A percentile compares a stretch with the other conserved stretches of the same genome.
Evolutionary conservation across 2,797 vertebrate species (phyloP).

Genomic region (Thamnophis elegans): DNA sequence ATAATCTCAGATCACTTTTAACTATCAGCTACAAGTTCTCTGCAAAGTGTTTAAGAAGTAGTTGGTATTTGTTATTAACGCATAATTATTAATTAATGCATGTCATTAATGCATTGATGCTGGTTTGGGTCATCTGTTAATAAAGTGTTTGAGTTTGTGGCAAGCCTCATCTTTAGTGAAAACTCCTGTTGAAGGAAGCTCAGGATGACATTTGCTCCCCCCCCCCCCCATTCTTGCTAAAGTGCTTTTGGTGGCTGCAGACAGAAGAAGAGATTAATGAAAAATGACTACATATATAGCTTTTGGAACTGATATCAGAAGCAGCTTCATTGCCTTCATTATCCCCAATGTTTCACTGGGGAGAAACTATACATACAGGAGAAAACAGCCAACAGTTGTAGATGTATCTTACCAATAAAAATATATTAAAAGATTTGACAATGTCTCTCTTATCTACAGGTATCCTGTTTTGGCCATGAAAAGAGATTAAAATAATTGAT

Average conservation of each 20-base stretch:
- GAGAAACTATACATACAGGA: not conserved
- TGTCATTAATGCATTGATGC: not conserved
- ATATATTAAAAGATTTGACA: not conserved
- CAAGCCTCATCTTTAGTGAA: not conserved
- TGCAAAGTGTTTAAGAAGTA: not conserved
- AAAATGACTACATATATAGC: not conserved
- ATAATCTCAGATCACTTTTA: not conserved
- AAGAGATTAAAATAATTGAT: not conserved
- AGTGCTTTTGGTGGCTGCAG: not conserved
- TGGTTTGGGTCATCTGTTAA: not conserved
- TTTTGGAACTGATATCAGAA: not conserved
- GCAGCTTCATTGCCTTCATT: not conserved
- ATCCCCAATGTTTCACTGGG: not conserved
- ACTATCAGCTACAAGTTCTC: not conserved
- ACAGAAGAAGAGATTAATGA: not conserved
- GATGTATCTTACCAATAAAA: not conserved
- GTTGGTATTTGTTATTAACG: not conserved
- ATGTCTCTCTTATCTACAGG: not conserved
- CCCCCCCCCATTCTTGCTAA: not conserved
- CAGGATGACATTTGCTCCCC: not conserved
- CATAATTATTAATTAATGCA: too few species aligned
- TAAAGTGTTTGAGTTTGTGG: not conserved
- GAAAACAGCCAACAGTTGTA: not conserved
- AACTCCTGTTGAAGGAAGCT: not conserved
- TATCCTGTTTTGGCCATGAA: not conserved